These are phyloP conservation scores for Flabesymbios commensalis DNA, from an alignment of 2,888 invertebrate genomes.

Conservation along the genomic window DNA sequence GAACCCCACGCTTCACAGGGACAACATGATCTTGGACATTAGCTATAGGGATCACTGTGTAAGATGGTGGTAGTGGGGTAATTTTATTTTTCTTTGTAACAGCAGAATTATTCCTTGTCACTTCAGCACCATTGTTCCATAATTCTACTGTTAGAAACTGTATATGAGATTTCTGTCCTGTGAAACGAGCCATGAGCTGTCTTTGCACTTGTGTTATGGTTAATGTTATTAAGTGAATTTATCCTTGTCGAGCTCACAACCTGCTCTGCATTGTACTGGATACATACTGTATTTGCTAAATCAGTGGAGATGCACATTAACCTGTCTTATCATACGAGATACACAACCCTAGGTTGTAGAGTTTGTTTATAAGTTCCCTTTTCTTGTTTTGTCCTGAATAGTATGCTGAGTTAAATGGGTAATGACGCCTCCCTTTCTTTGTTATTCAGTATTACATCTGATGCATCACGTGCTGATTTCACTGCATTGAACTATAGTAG, in stretches of 20 bases:
- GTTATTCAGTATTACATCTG: too few species aligned
- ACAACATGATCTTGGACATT: too few species aligned
- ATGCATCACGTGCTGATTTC: too few species aligned
- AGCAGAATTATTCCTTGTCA: neutral
- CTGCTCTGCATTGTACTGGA: conserved; percentile 16
- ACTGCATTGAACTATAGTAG: too few species aligned
- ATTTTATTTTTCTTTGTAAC: neutral
- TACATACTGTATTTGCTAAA: conserved; percentile 16
- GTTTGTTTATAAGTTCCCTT: conserved; percentile 25
- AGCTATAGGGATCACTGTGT: neutral
- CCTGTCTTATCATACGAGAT: conserved; percentile 37
- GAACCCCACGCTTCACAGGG: too few species aligned
- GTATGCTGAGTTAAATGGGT: conserved; percentile 26
- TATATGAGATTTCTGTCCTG: conserved; percentile 34
- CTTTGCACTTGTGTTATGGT: conserved; percentile 33
- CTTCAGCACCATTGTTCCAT: conserved; percentile 5
- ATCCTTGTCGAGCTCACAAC: conserved; percentile 21
- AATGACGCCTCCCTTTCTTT: too few species aligned
- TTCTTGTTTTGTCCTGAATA: conserved; percentile 33
- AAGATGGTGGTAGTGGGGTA: neutral
- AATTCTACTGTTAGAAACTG: conserved; percentile 23
- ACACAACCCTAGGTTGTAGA: conserved; percentile 29
- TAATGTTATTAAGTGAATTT: conserved; percentile 37
- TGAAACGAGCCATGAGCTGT: conserved; percentile 27
- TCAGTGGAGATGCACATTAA: conserved; percentile 37